A percentile compares a stretch with the other conserved stretches of the same genome.
Conservation (phyloP, 2,888 invertebrate species). For the Thelaira solivaga region DNA sequence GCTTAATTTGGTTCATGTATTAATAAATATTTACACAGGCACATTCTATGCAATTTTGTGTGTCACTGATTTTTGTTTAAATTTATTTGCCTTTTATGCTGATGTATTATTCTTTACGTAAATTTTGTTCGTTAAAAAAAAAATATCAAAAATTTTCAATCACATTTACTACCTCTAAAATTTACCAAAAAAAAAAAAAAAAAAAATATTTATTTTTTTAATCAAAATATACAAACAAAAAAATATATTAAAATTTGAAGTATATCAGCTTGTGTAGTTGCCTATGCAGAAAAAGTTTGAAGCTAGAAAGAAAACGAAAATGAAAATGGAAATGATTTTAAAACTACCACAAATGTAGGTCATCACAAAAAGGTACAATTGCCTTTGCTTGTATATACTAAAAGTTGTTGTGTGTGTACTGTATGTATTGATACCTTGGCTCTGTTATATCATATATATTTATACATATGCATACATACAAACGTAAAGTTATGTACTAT, state of each 20-base stretch:
- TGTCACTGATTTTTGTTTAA: too few species aligned
- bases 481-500: constrained; percentile 11
- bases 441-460: constrained; percentile 38
- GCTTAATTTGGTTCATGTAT: too few species aligned
- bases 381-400: constrained; percentile 23
- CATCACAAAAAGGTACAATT: constrained; percentile 56
- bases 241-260: too few species aligned
- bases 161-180: constrained; percentile 35
- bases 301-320: background rate
- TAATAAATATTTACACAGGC: too few species aligned
- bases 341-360: constrained; percentile 56
- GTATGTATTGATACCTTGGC: constrained; percentile 59
- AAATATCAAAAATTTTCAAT: background rate
- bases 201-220: background rate
- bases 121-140: constrained; percentile 12
- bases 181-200: background rate
- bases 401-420: constrained; percentile 1
- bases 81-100: background rate
- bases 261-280: background rate
- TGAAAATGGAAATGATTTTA: constrained; percentile 24
- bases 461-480: background rate
- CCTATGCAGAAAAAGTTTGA: constrained; percentile 20
- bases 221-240: background rate
- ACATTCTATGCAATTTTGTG: too few species aligned
- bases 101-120: background rate